Evolutionary conservation across 2,888 invertebrate species (phyloP).

Genomic region (Limnephilus rhombicus): DNA sequence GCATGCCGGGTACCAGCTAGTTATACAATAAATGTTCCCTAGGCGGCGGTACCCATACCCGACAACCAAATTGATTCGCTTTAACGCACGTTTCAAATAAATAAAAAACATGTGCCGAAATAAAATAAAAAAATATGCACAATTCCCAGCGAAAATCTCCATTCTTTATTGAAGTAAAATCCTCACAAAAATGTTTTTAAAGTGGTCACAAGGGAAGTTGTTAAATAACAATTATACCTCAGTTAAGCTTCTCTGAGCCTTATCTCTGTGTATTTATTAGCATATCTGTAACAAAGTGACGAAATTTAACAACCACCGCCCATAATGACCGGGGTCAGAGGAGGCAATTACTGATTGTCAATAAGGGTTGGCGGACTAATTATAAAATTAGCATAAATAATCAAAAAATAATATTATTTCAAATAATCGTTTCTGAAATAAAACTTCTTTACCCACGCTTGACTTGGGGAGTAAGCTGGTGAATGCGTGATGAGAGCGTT

Average conservation of each 20-base stretch:
- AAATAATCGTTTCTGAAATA: too few relatives aligned
- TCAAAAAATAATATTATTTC: too few relatives aligned
- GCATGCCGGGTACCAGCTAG: too few relatives aligned
- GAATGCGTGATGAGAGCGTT: too few relatives aligned
- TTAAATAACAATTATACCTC: neutral
- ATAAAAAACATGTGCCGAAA: too few relatives aligned
- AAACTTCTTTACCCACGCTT: too few relatives aligned
- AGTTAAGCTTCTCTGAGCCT: neutral
- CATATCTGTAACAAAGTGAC: neutral
- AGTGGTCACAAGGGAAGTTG: neutral
- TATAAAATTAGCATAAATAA: neutral
- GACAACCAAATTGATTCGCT: too few relatives aligned
- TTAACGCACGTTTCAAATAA: too few relatives aligned
- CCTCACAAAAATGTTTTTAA: neutral
- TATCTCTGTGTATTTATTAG: neutral
- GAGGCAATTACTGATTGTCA: neutral
- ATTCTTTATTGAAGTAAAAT: neutral
- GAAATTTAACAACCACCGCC: neutral
- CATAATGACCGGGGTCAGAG: neutral
- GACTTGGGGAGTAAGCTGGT: too few relatives aligned
- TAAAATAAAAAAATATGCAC: too few relatives aligned
- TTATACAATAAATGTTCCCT: too few relatives aligned
- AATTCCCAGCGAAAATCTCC: neutral
- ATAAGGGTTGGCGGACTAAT: neutral
- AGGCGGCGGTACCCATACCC: too few relatives aligned